These are phyloP conservation scores for Drosophila nr. perissopoda DNA, from an alignment of 2,888 invertebrate species.

Conservation along the genomic window DNA sequence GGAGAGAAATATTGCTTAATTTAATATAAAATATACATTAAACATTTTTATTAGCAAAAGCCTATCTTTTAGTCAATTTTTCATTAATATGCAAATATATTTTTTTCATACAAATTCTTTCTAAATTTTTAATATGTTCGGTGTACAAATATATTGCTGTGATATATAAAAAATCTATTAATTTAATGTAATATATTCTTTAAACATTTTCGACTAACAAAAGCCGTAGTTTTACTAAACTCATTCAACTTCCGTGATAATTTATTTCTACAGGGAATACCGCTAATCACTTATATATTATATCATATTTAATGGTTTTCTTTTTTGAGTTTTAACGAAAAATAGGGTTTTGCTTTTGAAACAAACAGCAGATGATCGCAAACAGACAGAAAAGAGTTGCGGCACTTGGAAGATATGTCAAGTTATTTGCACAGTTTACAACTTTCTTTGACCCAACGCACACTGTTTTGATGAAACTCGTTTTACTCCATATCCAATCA, in stretches of 20 bases:
- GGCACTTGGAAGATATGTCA: neutral
- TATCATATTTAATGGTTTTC: neutral
- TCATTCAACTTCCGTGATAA: neutral
- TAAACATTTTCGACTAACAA: neutral
- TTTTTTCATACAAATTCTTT: neutral
- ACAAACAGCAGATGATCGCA: neutral
- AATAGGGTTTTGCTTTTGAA: neutral
- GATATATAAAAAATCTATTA: neutral
- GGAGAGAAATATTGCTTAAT: neutral
- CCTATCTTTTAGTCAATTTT: neutral
- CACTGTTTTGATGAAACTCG: neutral
- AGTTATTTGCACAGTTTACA: neutral
- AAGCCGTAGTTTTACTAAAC: fast-evolving
- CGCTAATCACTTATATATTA: neutral
- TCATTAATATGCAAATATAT: neutral
- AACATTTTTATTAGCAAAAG: neutral
- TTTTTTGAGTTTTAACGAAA: neutral
- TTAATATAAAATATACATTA: neutral
- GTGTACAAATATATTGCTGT: neutral
- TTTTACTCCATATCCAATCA: neutral
- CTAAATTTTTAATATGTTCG: neutral
- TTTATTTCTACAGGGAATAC: neutral
- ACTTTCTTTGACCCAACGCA: constrained; percentile 2
- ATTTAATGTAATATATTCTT: neutral
- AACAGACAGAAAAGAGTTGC: neutral